Conservation (phyloP, 2,888 invertebrate genomes). For the Trichopria drosophilae region DNA sequence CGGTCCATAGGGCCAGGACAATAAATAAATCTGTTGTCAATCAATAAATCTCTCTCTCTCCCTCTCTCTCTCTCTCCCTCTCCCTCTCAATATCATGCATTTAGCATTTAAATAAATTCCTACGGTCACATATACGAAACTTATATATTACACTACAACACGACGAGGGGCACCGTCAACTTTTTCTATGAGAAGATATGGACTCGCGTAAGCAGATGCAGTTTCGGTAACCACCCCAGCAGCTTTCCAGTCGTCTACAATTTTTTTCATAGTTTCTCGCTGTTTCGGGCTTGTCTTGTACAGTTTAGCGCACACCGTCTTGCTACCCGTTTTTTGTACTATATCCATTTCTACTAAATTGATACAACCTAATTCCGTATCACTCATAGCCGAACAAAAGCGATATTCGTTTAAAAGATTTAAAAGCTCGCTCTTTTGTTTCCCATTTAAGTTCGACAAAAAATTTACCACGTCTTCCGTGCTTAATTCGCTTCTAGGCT, state of each 20-base stretch:
- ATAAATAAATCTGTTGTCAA: too few relatives aligned
- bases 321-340: neutral
- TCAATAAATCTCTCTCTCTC: too few relatives aligned
- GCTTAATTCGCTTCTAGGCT: conserved; percentile 6
- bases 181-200: conserved; percentile 16
- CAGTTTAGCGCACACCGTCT: conserved; percentile 16
- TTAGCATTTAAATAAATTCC: too few relatives aligned
- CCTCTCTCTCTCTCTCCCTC: too few relatives aligned
- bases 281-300: conserved; percentile 21
- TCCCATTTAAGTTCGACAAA: neutral
- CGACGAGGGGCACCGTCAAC: conserved; percentile 17
- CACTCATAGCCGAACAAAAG: conserved; percentile 21
- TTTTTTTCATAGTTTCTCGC: conserved; percentile 18
- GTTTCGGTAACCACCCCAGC: conserved; percentile 25
- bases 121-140: too few relatives aligned
- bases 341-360: conserved; percentile 5
- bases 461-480: neutral
- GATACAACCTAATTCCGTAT: conserved; percentile 15
- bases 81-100: too few relatives aligned
- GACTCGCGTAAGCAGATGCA: conserved; percentile 24
- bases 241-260: conserved; percentile 30
- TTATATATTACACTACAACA: too few relatives aligned
- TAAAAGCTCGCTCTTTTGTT: conserved; percentile 2
- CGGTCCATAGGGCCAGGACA: too few relatives aligned
- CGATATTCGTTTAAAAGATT: too few relatives aligned